These are phyloP conservation scores for Pristionchus mayeri DNA, from an alignment of 2,888 invertebrate species.

Conservation along the genomic window DNA sequence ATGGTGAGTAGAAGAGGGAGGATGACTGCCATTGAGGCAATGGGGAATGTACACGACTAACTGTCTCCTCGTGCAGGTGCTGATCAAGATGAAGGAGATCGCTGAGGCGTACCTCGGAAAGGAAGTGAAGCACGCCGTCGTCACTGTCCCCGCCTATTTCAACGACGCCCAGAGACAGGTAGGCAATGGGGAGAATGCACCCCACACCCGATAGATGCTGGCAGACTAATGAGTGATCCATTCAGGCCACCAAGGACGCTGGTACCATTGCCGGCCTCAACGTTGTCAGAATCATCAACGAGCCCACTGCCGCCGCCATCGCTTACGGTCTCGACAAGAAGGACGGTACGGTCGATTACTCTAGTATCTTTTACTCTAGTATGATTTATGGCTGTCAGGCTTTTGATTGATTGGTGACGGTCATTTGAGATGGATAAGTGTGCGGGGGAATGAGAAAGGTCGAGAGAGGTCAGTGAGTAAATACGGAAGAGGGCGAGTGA, in stretches of 20 bases:
- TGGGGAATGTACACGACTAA: not conserved
- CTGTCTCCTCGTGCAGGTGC: constrained; percentile 28
- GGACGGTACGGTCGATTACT: constrained; percentile 68
- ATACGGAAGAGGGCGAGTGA: constrained; percentile 45
- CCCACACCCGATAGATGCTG: not conserved
- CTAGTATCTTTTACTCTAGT: no score
- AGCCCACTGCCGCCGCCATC: constrained; percentile 81
- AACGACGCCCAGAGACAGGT: constrained; percentile 97
- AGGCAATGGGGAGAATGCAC: not conserved
- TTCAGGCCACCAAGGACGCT: constrained; percentile 84
- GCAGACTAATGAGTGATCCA: not conserved
- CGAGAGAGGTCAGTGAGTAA: constrained; percentile 25
- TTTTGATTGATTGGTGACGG: constrained; percentile 18
- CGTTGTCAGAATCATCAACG: constrained; percentile 86
- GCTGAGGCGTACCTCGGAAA: constrained; percentile 80
- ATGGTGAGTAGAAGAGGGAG: constrained; percentile 84
- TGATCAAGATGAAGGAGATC: constrained; percentile 76
- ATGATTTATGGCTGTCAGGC: not conserved
- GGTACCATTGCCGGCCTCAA: constrained; percentile 89
- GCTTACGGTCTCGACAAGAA: constrained; percentile 76
- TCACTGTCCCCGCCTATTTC: constrained; percentile 98
- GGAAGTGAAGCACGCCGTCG: constrained; percentile 88
- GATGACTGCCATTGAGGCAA: no score
- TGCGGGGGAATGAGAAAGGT: constrained; percentile 48
- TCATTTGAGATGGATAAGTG: constrained; percentile 11